Percentiles rank a stretch among this genome's conserved stretches.
phyloP scores from a whole-genome alignment of 2,113 vertebrate species.

The Gnathonemus longibarbis region DNA sequence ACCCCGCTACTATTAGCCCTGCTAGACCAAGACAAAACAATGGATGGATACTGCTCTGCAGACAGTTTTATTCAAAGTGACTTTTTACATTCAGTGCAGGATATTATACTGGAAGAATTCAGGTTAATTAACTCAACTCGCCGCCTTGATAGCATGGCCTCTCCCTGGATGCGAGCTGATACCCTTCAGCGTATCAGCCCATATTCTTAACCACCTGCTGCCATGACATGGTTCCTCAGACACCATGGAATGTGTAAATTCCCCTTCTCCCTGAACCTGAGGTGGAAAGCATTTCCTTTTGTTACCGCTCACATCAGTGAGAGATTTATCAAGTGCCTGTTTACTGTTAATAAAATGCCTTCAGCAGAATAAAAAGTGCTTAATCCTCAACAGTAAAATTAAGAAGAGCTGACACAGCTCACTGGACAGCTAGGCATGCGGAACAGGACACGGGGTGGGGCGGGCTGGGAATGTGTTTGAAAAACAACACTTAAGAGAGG shows the following conservation, averaged over 20 bases:
- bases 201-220: neutral
- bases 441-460: neutral
- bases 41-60: neutral
- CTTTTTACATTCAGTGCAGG: neutral
- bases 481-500: neutral
- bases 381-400: neutral
- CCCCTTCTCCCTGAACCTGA: neutral
- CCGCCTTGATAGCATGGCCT: neutral
- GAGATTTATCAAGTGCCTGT: slow-evolving; percentile 2
- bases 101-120: neutral
- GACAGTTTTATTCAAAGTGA: neutral
- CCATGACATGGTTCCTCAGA: neutral
- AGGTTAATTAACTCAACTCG: neutral
- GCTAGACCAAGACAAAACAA: neutral
- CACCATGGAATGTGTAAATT: neutral
- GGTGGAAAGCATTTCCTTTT: neutral
- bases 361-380: neutral
- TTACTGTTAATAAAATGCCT: slow-evolving; percentile 15
- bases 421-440: neutral
- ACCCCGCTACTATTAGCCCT: neutral
- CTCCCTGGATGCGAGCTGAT: neutral
- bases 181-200: neutral
- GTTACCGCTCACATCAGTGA: neutral
- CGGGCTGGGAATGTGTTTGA: neutral
- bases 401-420: neutral